Conservation (phyloP, 2,797 vertebrate genomes). For the Salmo trutta region DNA sequence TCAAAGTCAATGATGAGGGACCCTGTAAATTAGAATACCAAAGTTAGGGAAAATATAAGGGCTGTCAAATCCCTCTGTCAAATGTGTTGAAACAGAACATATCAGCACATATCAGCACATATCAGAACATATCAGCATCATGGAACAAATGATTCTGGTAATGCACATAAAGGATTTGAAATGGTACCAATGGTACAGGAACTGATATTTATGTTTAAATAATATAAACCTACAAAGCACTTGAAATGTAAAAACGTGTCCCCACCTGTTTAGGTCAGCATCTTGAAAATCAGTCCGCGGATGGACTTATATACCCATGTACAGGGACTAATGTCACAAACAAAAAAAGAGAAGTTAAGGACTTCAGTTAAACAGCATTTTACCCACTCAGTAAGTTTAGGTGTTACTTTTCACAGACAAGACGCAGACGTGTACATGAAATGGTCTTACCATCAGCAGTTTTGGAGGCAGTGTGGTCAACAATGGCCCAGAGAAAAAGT, state of each 20-base stretch:
- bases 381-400: slow-evolving; percentile 14
- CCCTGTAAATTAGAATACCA: neutral
- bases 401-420: slow-evolving; percentile 30
- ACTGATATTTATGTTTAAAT: neutral
- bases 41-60: neutral
- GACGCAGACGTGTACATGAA: slow-evolving; percentile 45
- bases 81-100: neutral
- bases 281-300: neutral
- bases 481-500: neutral
- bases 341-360: slow-evolving; percentile 34
- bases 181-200: neutral
- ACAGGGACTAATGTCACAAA: slow-evolving; percentile 1
- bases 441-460: slow-evolving; percentile 25
- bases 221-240: neutral
- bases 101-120: neutral
- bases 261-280: slow-evolving; percentile 29
- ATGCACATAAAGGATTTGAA: neutral
- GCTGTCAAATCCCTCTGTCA: neutral
- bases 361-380: slow-evolving; percentile 44
- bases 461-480: slow-evolving; percentile 36
- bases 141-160: neutral
- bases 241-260: neutral
- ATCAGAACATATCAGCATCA: neutral
- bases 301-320: slow-evolving; percentile 33
- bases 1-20: neutral